Evolutionary conservation across 2,797 vertebrate species (phyloP), one percentile per base, ranked within the genome.

Genomic region (Enteromius thamalakanensis): DNA sequence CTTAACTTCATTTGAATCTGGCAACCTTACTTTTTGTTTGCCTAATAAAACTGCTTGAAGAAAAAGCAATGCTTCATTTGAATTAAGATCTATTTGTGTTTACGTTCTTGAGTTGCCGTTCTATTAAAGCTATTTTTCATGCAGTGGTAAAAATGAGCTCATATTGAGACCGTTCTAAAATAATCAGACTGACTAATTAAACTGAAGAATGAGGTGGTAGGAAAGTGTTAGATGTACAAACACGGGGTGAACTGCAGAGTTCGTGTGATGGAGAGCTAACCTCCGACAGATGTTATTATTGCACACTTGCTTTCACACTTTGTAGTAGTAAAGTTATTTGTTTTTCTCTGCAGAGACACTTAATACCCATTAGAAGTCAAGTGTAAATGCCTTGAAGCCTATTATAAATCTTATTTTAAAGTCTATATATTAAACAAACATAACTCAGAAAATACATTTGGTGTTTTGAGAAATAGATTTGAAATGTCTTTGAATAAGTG

Each of bases 181-280:
- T 87, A 91, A 89, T 84, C 91, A 85, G 62, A 60, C 64, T 82
- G 82, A 82, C 90, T 70, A 78, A 81, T 89, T 89, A 84, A 67
- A 26, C 67, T 49, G 72, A 76, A 60, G 72, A 80, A 87, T 82
- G 81, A 70, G 84, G 87, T 86, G 67, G 62, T 81, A 65, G 88
- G 77, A 81, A 72, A 89, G 87, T 87, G 89, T 65, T 7, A 76
- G 83, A 87, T 90, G 87, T 86, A 70, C 79, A 84, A 84, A 80
- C 49, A 60, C 29, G 26, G 65, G 49, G 49, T 85, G 76, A 86
- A 76, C 47, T 3, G 47, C 32, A 29, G 76, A 77, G 79, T 68
- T 76, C 3, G 9, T 37, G 58, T 78, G 64, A 75, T 76, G 77
- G 26, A 81, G n/a, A 51, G 55, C 42, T 51, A 42, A 75, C 55